A percentile compares a stretch with the other conserved stretches of the same genome.
Evolutionary conservation across 2,113 vertebrate genomes (phyloP).

Genomic region (Orthonyx spaldingii): DNA sequence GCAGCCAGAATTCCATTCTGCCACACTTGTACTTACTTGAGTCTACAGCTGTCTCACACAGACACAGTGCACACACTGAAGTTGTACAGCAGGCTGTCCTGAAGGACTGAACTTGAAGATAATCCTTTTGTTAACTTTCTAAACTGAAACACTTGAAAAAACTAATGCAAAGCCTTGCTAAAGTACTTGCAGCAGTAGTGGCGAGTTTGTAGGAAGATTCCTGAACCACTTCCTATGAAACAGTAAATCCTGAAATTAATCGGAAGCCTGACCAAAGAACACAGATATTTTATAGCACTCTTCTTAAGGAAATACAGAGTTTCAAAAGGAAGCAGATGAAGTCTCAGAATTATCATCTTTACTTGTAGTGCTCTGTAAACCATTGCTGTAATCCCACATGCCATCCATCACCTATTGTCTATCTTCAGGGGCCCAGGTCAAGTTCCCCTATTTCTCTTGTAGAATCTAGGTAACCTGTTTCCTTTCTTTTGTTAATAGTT

Average conservation of each 20-base stretch:
- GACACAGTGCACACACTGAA: fast-evolving
- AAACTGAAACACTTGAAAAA: background rate
- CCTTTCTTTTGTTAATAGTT: background rate
- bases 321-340: background rate
- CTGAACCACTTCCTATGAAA: background rate
- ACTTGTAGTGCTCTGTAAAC: background rate
- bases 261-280: background rate
- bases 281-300: background rate
- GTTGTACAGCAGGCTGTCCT: background rate
- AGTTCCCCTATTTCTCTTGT: background rate
- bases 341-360: background rate
- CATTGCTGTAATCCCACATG: background rate
- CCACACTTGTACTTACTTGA: background rate
- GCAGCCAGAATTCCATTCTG: background rate
- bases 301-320: background rate
- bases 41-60: background rate
- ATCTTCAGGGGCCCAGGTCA: background rate
- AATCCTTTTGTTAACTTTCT: background rate
- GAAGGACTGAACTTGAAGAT: background rate
- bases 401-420: background rate
- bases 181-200: background rate
- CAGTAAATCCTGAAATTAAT: background rate
- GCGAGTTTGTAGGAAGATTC: background rate
- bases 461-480: background rate
- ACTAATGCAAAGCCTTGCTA: background rate